Evolutionary conservation across 2,888 invertebrate genomes (phyloP), one percentile per base, ranked within the genome.

Genomic region (Cylloceria caligata): DNA sequence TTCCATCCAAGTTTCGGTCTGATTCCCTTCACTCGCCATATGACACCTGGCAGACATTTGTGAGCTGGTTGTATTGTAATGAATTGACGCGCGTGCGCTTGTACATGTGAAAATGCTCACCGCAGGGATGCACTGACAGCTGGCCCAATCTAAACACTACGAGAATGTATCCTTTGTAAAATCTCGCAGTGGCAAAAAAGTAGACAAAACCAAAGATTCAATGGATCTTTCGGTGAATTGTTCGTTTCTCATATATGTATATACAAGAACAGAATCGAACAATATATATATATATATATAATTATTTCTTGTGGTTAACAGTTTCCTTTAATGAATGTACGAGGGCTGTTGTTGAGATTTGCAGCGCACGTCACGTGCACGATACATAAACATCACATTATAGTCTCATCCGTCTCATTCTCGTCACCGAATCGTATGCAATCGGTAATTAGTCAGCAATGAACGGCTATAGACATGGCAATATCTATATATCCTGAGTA

Each of bases 141-240:
- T 83, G 85, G 81, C 75, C 82, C 84, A 85, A 83, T 84, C 83
- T 83, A 75, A 77, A 80, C 79, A 74, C 69, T 45, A 21, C n/a
- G 47, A 60, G 73, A 80, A 72, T 72, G 45, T 49, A 39, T 36
- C 42, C 30, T 68, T 75, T 67, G 45, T 36, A 47, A 75, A 55
- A 19, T 60, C 34, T 34, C 34, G 62, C 21, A 21, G 1, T 62
- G 16, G 6, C 36, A 34, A 47, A 77, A 57, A 55, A 73, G 30
- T 19, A 36, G n/a, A 55, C 11, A 77, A 30, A 34, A 30, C 5
- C 27, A 49, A 71, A 80, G 47, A 24, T 62, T 68, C 76, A 73
- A 69, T 52, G 69, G 76, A 52, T 30, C 72, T 42, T 80, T 79
- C 76, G 24, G 34, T 49, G 55, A 71, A 75, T 60, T 60, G 49